These are phyloP conservation scores for Chrysoperla carnea DNA, from an alignment of 1,140 invertebrate genomes.

Conservation along the genomic window DNA sequence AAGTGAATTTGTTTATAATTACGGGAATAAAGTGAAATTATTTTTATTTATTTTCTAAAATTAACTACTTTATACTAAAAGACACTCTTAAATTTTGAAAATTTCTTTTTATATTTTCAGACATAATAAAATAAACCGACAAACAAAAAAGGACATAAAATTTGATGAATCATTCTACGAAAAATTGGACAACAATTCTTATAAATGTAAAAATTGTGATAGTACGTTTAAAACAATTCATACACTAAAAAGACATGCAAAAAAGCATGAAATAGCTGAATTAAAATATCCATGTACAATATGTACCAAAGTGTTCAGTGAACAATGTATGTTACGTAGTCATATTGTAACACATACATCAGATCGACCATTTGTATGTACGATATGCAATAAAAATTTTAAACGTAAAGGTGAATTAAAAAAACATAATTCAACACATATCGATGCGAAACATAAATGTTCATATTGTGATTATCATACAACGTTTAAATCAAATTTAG, in stretches of 20 bases:
- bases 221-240: neutral
- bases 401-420: slow-evolving; percentile 13
- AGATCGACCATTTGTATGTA: slow-evolving; percentile 11
- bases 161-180: too few relatives aligned
- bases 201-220: neutral
- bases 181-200: neutral
- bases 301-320: neutral
- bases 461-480: neutral
- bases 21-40: too few relatives aligned
- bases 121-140: too few relatives aligned
- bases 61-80: too few relatives aligned
- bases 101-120: too few relatives aligned
- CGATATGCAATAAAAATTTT: slow-evolving; percentile 19
- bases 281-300: neutral
- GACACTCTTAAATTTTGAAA: too few relatives aligned
- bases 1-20: too few relatives aligned
- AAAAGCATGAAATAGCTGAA: neutral
- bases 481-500: neutral
- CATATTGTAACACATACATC: neutral
- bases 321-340: neutral
- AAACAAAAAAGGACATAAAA: too few relatives aligned
- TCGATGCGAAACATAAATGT: neutral
- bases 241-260: neutral
- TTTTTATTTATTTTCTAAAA: too few relatives aligned
- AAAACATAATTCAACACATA: slow-evolving; percentile 11